Conservation (phyloP, 1,140 invertebrate species). For the Olivierus martensii region DNA sequence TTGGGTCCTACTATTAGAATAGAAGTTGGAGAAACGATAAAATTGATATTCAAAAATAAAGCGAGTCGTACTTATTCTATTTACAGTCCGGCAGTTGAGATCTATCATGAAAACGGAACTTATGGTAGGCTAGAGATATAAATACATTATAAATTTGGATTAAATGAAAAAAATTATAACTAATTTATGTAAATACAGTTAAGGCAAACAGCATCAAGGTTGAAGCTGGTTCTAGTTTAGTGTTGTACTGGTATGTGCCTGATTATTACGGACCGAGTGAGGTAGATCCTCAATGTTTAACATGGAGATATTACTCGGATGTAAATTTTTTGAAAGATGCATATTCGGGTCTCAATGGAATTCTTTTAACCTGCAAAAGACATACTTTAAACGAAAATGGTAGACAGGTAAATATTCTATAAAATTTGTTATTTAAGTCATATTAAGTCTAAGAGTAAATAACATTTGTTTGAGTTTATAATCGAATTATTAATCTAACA, state of each 20-base stretch:
- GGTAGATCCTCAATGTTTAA: slow-evolving; percentile 23
- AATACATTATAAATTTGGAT: too few species aligned
- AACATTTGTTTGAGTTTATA: too few species aligned
- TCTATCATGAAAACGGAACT: slow-evolving; percentile 2
- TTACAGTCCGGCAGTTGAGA: slow-evolving; percentile 20
- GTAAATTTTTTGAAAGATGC: slow-evolving; percentile 21
- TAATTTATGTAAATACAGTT: too few species aligned
- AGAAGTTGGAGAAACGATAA: slow-evolving; percentile 22
- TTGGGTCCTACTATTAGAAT: slow-evolving; percentile 23
- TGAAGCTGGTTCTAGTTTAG: slow-evolving; percentile 12
- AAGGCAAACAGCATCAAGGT: too few species aligned
- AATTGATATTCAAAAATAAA: slow-evolving; percentile 22
- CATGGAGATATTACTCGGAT: slow-evolving; percentile 26
- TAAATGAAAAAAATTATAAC: too few species aligned
- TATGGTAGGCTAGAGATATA: too few species aligned
- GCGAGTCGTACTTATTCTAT: slow-evolving; percentile 21
- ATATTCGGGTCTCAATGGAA: slow-evolving; percentile 24
- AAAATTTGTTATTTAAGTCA: neutral
- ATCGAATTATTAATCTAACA: too few species aligned
- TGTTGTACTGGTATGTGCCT: slow-evolving; percentile 18
- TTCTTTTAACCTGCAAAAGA: slow-evolving; percentile 21
- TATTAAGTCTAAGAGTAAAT: too few species aligned
- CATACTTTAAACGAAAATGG: slow-evolving; percentile 15
- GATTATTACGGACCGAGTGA: slow-evolving; percentile 22
- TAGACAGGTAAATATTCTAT: slow-evolving; percentile 10